A percentile compares a stretch with the other conserved stretches of the same genome.
phyloP scores from a whole-genome alignment of 2,888 invertebrate genomes.

The Apamea anceps region DNA sequence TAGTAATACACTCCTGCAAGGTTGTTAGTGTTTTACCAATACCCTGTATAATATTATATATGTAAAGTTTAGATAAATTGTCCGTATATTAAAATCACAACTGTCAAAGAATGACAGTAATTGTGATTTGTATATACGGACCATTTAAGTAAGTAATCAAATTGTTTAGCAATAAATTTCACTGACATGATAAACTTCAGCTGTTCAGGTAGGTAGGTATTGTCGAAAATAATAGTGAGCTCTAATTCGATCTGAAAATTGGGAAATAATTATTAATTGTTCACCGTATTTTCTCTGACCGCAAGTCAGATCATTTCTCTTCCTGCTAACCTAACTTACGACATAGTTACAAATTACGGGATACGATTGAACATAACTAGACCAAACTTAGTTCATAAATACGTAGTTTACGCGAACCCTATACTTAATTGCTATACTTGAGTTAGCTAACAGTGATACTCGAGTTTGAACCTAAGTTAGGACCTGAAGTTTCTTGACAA shows the following conservation, averaged over 20 bases:
- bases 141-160: neutral
- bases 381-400: slow-evolving; percentile 56
- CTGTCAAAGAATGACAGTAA: neutral
- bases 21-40: no score
- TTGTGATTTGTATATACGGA: neutral
- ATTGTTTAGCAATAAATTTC: neutral
- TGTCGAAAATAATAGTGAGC: neutral
- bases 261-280: neutral
- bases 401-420: slow-evolving; percentile 36
- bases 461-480: slow-evolving; percentile 39
- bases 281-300: neutral
- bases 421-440: slow-evolving; percentile 38
- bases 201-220: neutral
- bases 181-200: neutral
- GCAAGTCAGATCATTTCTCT: slow-evolving; percentile 13
- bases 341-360: slow-evolving; percentile 23
- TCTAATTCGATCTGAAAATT: neutral
- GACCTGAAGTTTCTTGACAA: slow-evolving; percentile 30
- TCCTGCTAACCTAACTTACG: neutral
- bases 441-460: slow-evolving; percentile 37
- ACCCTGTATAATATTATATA: no score
- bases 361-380: slow-evolving; percentile 12
- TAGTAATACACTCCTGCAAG: no score
- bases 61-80: neutral
- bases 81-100: neutral